phyloP scores from a whole-genome alignment of 2,888 invertebrate species.

The Hedya salicella region DNA sequence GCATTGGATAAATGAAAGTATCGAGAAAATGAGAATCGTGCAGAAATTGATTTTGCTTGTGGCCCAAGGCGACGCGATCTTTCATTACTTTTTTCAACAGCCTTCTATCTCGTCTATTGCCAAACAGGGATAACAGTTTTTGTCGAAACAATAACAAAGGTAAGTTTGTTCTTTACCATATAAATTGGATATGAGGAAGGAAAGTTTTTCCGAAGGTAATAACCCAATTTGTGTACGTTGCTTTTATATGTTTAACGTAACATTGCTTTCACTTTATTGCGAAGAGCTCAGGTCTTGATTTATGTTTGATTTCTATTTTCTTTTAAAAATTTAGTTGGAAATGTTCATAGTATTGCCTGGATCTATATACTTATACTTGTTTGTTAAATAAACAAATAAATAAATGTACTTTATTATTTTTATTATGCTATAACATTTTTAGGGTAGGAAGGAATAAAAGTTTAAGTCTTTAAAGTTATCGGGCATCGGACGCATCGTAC shows the following conservation, averaged over 20 bases:
- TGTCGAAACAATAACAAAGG: constrained; percentile 36
- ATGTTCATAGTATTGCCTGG: background rate
- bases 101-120: constrained; percentile 51
- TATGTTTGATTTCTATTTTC: background rate
- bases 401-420: too few relatives aligned
- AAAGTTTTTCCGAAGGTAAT: constrained; percentile 27
- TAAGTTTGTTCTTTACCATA: constrained; percentile 41
- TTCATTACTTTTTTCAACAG: constrained; percentile 59
- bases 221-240: constrained; percentile 35
- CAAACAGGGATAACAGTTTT: constrained; percentile 46
- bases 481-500: too few relatives aligned
- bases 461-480: too few relatives aligned
- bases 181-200: constrained; percentile 35
- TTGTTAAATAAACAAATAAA: too few relatives aligned
- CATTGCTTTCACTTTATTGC: constrained; percentile 19
- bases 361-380: background rate
- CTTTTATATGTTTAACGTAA: constrained; percentile 5
- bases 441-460: too few relatives aligned
- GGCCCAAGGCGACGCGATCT: constrained; percentile 60
- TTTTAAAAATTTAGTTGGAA: constrained; percentile 8
- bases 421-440: too few relatives aligned
- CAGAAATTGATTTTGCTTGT: constrained; percentile 71
- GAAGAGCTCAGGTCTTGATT: constrained; percentile 15
- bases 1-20: constrained; percentile 57
- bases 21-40: constrained; percentile 65